phyloP scores from a whole-genome alignment of 2,113 vertebrate genomes.

The Vidua macroura region DNA sequence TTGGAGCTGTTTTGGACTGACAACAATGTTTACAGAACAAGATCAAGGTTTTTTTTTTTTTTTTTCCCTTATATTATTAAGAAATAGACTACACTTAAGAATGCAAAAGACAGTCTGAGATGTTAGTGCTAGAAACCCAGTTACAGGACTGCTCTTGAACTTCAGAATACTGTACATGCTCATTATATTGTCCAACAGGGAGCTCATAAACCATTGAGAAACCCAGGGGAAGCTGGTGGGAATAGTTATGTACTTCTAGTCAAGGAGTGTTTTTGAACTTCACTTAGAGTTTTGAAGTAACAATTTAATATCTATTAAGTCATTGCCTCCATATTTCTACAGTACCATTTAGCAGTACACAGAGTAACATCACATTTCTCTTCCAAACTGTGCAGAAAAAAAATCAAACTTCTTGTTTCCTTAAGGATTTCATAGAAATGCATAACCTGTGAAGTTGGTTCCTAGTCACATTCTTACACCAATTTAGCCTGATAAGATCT shows the following conservation, averaged over 20 bases:
- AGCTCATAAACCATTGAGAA: background rate
- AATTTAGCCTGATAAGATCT: background rate
- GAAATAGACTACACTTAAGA: background rate
- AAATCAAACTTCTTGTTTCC: background rate
- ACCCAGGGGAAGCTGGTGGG: background rate
- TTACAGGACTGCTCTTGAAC: background rate
- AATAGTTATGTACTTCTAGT: background rate
- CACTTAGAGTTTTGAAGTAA: background rate
- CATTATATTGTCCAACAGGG: background rate
- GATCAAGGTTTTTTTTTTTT: background rate
- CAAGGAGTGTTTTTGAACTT: background rate
- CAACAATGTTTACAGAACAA: slow-evolving; percentile 10
- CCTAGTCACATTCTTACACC: background rate
- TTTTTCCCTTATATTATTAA: background rate
- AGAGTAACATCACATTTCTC: background rate
- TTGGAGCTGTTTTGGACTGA: background rate
- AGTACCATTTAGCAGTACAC: background rate
- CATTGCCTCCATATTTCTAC: background rate
- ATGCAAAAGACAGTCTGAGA: background rate
- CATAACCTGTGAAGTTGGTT: background rate
- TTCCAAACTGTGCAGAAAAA: background rate
- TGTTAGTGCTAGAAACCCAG: background rate
- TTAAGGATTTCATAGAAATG: background rate
- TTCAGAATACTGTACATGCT: background rate
- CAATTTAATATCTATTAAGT: background rate